Conservation (phyloP, 2,113 vertebrate species). For the Galeopterus variegatus region DNA sequence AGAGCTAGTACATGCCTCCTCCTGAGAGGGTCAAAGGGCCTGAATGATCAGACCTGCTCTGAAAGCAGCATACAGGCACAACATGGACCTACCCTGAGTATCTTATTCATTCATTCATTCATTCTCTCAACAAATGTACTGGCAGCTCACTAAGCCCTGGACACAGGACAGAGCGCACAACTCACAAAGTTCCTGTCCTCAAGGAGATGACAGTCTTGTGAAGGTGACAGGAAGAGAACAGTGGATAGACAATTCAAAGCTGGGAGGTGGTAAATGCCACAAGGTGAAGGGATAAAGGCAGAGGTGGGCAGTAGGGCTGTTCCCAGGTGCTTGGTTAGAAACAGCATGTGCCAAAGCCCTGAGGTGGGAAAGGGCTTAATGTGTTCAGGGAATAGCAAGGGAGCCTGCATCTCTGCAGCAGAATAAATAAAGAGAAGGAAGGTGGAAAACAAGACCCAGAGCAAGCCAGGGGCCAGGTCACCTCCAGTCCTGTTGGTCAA, state of each 20-base stretch:
- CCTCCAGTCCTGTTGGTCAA: neutral
- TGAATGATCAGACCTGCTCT: neutral
- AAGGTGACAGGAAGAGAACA: neutral
- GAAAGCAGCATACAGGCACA: neutral
- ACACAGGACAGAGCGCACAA: neutral
- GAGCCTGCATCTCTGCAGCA: neutral
- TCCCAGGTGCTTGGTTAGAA: neutral
- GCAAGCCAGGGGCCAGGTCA: neutral
- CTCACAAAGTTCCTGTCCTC: neutral
- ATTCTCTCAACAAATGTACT: neutral
- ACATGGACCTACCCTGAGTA: neutral
- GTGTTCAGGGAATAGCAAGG: neutral
- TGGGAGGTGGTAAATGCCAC: rapidly evolving
- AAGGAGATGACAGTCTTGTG: neutral
- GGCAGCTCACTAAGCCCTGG: neutral
- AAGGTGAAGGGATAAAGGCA: neutral
- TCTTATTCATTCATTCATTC: neutral
- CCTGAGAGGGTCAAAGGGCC: neutral
- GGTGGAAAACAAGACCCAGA: neutral
- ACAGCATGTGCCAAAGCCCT: neutral
- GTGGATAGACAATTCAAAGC: neutral
- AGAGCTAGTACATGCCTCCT: neutral
- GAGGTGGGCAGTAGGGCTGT: neutral
- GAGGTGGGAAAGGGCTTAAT: neutral
- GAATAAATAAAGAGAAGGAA: neutral